These are phyloP conservation scores for Pemphredon lugubris DNA, from an alignment of 2,888 invertebrate genomes.

Conservation along the genomic window DNA sequence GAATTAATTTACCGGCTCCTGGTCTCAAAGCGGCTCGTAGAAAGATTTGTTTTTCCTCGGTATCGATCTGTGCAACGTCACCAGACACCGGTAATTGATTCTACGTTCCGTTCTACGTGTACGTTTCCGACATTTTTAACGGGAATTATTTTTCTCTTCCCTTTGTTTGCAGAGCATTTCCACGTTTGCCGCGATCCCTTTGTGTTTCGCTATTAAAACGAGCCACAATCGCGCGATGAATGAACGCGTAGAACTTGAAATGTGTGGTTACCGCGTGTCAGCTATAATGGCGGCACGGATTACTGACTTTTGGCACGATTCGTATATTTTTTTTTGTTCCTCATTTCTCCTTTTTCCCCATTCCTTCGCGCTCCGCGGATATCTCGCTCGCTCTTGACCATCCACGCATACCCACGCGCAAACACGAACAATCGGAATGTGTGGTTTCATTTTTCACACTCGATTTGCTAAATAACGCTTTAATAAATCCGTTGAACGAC, in stretches of 20 bases:
- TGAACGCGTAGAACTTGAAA: conserved; percentile 25
- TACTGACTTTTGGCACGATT: conserved; percentile 31
- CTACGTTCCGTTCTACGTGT: too few species aligned
- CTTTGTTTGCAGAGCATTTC: too few species aligned
- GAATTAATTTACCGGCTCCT: too few species aligned
- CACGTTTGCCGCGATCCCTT: too few species aligned
- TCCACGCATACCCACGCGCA: neutral
- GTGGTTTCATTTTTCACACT: neutral
- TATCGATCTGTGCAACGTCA: too few species aligned
- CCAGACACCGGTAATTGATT: too few species aligned
- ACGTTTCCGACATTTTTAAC: too few species aligned
- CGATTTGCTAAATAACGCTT: conserved; percentile 37
- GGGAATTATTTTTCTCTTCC: too few species aligned
- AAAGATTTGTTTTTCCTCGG: too few species aligned
- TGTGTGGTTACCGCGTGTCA: conserved; percentile 20
- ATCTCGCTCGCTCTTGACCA: neutral
- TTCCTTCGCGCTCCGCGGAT: conserved; percentile 2
- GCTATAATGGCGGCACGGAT: conserved; percentile 18
- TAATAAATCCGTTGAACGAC: conserved; percentile 48
- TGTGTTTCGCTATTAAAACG: too few species aligned
- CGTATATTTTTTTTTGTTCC: neutral
- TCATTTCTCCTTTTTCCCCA: neutral
- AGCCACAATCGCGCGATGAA: neutral
- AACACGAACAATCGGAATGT: too few species aligned
- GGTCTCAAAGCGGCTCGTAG: too few species aligned